Conservation (phyloP, 2,113 vertebrate genomes). For the Periophthalmus modestus region DNA sequence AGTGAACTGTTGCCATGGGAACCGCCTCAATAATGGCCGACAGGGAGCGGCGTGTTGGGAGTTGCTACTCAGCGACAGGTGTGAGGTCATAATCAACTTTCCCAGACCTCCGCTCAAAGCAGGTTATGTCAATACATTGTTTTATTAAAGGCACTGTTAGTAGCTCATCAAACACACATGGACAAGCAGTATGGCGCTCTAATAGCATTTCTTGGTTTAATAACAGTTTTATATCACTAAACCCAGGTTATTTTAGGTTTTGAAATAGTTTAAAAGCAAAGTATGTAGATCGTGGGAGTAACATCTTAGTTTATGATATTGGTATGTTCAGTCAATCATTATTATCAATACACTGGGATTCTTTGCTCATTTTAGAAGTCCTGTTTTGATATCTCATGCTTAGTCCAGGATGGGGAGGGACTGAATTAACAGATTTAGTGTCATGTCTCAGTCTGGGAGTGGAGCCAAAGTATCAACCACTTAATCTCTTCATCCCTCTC, state of each 20-base stretch:
- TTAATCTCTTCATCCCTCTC: conserved; percentile 75
- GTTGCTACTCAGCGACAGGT: conserved; percentile 21
- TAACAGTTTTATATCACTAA: background rate
- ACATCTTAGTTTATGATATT: background rate
- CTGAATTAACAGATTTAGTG: conserved; percentile 79
- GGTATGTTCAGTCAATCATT: background rate
- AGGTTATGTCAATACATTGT: conserved; percentile 6
- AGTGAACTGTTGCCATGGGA: conserved; percentile 65
- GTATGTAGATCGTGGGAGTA: background rate
- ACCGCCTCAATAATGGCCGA: conserved; percentile 43
- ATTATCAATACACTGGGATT: background rate
- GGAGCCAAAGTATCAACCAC: conserved; percentile 74
- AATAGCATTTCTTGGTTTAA: background rate
- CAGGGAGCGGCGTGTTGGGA: conserved; percentile 17
- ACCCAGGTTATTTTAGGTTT: background rate
- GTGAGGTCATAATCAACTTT: conserved; percentile 15
- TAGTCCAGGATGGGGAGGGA: conserved; percentile 20
- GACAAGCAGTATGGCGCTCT: background rate
- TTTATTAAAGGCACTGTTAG: conserved; percentile 15
- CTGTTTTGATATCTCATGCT: background rate
- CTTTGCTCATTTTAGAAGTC: background rate
- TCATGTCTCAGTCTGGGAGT: conserved; percentile 78
- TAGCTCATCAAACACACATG: background rate
- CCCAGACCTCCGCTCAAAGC: background rate
- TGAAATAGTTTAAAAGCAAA: no score